Evolutionary conservation across 1,140 invertebrate genomes (phyloP).

Genomic region (Papilio aristodemus): DNA sequence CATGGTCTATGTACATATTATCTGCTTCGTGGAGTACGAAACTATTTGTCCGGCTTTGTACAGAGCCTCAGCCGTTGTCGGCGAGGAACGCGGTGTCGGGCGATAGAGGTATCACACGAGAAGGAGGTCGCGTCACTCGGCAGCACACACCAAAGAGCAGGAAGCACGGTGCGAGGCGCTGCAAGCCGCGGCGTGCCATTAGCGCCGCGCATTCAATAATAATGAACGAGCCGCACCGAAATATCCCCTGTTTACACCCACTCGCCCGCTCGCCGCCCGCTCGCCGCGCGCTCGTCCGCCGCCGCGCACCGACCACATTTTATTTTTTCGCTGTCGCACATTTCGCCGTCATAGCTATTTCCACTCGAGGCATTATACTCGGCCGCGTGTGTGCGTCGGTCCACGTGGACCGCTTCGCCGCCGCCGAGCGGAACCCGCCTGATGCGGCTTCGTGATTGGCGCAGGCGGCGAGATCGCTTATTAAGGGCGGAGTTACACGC

Average conservation of each 20-base stretch:
- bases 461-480: conserved; percentile 73
- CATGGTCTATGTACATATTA: neutral
- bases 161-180: conserved; percentile 48
- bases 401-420: conserved; percentile 77
- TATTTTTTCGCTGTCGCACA: conserved; percentile 81
- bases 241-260: conserved; percentile 80
- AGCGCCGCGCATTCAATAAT: conserved; percentile 78
- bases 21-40: neutral
- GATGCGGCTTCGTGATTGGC: conserved; percentile 57
- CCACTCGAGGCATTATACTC: conserved; percentile 80
- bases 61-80: neutral
- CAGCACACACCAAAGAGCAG: conserved; percentile 43
- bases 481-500: conserved; percentile 80
- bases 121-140: conserved; percentile 34
- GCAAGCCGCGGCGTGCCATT: conserved; percentile 66
- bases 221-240: conserved; percentile 78
- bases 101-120: conserved; percentile 14
- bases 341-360: conserved; percentile 81
- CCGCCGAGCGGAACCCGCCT: conserved; percentile 61
- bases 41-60: conserved; percentile 16
- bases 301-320: conserved; percentile 79
- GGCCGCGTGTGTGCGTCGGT: conserved; percentile 69
- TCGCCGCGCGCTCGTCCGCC: conserved; percentile 63
- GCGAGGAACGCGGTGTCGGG: neutral
- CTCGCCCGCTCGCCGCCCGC: conserved; percentile 73